phyloP scores from a whole-genome alignment of 1,140 invertebrate species.

The Contarinia nasturtii region DNA sequence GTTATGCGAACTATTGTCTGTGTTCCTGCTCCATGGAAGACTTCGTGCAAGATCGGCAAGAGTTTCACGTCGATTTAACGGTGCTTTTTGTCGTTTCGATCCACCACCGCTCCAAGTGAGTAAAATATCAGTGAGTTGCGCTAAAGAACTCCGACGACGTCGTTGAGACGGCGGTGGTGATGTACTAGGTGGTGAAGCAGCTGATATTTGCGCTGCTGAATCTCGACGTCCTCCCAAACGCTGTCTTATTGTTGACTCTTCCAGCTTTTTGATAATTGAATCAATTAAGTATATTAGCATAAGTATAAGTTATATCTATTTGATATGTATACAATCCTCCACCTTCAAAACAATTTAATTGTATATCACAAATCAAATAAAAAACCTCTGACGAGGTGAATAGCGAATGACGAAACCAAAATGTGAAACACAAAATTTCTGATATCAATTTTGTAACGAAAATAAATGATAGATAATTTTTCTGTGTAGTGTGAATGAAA shows the following conservation, averaged over 20 bases:
- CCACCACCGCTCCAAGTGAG: slow-evolving; percentile 65
- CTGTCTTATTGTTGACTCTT: slow-evolving; percentile 64
- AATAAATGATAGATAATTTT: no score
- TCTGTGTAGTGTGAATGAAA: no score
- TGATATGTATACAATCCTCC: no score
- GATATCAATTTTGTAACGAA: no score
- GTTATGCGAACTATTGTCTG: slow-evolving; percentile 30
- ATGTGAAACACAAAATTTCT: no score
- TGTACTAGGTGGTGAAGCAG: slow-evolving; percentile 57
- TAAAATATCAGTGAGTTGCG: slow-evolving; percentile 70
- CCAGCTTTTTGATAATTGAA: slow-evolving; percentile 30
- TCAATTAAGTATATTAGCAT: no score
- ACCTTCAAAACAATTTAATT: no score
- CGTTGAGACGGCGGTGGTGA: slow-evolving; percentile 31
- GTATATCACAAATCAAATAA: no score
- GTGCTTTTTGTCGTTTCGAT: slow-evolving; percentile 38
- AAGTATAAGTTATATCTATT: no score
- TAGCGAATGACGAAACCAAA: no score
- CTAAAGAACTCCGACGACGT: slow-evolving; percentile 59
- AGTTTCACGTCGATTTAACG: slow-evolving; percentile 60
- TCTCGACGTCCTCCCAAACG: slow-evolving; percentile 61
- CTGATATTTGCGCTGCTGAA: slow-evolving; percentile 71
- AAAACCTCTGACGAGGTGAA: no score
- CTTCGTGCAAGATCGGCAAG: slow-evolving; percentile 60
- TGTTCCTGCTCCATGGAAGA: slow-evolving; percentile 42